Percentiles rank a stretch among this genome's conserved stretches.
Evolutionary conservation across 2,888 invertebrate genomes (phyloP).

Genomic region (Dynastes maya): DNA sequence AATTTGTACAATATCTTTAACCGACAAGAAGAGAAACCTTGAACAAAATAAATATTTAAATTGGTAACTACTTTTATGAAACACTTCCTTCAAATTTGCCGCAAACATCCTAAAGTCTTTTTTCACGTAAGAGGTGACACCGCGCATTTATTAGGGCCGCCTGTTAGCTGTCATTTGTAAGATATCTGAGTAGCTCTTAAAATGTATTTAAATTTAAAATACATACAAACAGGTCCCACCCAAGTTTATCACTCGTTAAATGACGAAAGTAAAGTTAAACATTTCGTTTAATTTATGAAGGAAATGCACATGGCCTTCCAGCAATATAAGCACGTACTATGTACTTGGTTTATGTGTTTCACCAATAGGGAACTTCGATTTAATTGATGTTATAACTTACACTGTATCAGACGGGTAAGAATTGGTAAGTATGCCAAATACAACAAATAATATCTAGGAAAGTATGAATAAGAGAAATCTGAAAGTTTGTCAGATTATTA

Average conservation of each 20-base stretch:
- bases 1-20: too few relatives aligned
- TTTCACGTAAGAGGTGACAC: not conserved
- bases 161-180: conserved; percentile 39
- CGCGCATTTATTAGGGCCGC: not conserved
- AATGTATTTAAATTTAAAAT: conserved; percentile 13
- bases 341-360: conserved; percentile 5
- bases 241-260: conserved; percentile 36
- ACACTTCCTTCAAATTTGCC: not conserved
- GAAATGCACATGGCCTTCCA: conserved; percentile 17
- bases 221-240: not conserved
- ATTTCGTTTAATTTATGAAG: not conserved
- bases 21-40: not conserved
- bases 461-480: too few relatives aligned
- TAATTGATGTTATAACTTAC: too few relatives aligned
- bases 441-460: too few relatives aligned
- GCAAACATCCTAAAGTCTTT: not conserved
- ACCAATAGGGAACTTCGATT: not conserved
- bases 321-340: not conserved
- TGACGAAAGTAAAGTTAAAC: conserved; percentile 25
- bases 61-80: not conserved
- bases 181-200: conserved; percentile 4
- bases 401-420: too few relatives aligned
- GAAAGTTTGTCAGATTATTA: too few relatives aligned
- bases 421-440: too few relatives aligned
- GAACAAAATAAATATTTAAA: not conserved